phyloP scores from a whole-genome alignment of 92 coral and sea anemone species.

The Phenganax subtilis region DNA sequence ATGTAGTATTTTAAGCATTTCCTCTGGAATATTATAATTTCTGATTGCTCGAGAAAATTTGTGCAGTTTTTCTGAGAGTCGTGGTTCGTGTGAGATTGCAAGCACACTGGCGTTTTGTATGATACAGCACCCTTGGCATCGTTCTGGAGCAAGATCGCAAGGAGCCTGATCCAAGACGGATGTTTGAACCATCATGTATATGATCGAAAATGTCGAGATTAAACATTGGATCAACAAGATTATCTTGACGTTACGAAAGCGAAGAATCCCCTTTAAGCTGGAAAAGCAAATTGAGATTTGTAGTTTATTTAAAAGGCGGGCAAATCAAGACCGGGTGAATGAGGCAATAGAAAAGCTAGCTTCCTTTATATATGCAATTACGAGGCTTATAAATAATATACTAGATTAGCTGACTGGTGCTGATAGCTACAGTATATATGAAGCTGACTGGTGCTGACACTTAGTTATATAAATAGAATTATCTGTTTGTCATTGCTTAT shows the following conservation, averaged over 20 bases:
- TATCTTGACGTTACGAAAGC: constrained; percentile 7
- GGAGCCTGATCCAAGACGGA: neutral
- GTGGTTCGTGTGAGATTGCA: constrained; percentile 9
- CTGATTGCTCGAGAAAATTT: constrained; percentile 17
- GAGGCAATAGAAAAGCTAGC: too few species aligned
- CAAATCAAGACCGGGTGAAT: too few species aligned
- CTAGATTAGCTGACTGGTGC: too few species aligned
- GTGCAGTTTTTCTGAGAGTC: constrained; percentile 8
- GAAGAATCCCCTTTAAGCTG: neutral
- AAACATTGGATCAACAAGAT: neutral
- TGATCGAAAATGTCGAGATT: neutral
- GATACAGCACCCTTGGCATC: constrained; percentile 11
- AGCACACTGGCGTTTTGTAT: constrained; percentile 1
- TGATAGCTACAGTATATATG: too few species aligned
- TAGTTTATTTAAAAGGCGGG: too few species aligned
- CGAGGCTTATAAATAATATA: too few species aligned
- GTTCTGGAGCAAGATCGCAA: neutral
- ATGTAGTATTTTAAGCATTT: constrained; percentile 9
- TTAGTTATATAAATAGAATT: too few species aligned
- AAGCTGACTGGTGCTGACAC: too few species aligned
- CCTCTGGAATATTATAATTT: neutral
- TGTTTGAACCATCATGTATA: constrained; percentile 3
- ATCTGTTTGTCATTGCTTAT: too few species aligned
- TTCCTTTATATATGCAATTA: too few species aligned
- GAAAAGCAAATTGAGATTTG: too few species aligned